Evolutionary conservation across 2,113 vertebrate genomes (phyloP).

Genomic region (Tautogolabrus adspersus): DNA sequence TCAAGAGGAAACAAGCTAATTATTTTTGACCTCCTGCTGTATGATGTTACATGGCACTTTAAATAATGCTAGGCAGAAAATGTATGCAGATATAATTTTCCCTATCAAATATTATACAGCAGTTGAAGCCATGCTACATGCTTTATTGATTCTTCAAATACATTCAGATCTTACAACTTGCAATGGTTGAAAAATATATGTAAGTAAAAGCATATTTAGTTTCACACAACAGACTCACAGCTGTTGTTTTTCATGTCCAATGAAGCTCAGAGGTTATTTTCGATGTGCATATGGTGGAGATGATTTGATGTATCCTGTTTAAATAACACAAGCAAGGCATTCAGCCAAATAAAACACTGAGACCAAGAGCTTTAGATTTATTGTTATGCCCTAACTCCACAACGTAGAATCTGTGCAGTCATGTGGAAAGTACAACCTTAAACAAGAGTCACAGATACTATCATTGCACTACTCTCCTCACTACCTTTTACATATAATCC

Average conservation of each 20-base stretch:
- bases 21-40: neutral
- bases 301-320: conserved; percentile 31
- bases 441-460: conserved; percentile 43
- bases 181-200: neutral
- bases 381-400: conserved; percentile 16
- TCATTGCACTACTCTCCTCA: conserved; percentile 49
- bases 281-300: conserved; percentile 7
- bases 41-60: neutral
- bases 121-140: neutral
- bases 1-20: conserved; percentile 8
- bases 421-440: conserved; percentile 52
- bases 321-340: conserved; percentile 21
- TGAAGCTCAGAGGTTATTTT: conserved; percentile 24
- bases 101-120: neutral
- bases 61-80: neutral
- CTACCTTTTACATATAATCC: conserved; percentile 58
- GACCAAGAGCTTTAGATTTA: conserved; percentile 17
- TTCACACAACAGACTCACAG: conserved; percentile 1
- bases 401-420: conserved; percentile 30
- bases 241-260: conserved; percentile 17
- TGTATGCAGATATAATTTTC: neutral
- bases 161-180: neutral
- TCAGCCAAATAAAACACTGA: conserved; percentile 28
- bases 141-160: neutral
- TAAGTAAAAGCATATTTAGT: neutral